Percentiles rank a stretch among this genome's conserved stretches.
phyloP scores from a whole-genome alignment of 2,113 vertebrate genomes.

The Centrocercus urophasianus region DNA sequence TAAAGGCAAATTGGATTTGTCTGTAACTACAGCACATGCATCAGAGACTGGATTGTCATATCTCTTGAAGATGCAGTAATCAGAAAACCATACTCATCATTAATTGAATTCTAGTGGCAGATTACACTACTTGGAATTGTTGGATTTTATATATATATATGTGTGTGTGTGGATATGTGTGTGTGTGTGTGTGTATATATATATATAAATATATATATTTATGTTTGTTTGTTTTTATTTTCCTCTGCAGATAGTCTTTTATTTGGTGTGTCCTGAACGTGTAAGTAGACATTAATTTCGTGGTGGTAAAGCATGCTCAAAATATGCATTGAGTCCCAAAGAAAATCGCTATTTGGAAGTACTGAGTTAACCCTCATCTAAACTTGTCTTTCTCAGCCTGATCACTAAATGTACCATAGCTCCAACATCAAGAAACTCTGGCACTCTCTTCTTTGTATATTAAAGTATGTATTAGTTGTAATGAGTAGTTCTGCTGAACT shows the following conservation, averaged over 20 bases:
- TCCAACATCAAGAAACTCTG: neutral
- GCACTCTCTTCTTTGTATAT: neutral
- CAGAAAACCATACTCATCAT: neutral
- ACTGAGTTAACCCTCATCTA: neutral
- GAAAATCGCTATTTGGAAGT: neutral
- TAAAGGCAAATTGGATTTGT: conserved; percentile 29
- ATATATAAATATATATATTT: neutral
- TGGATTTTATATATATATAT: neutral
- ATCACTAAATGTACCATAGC: neutral
- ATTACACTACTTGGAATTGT: neutral
- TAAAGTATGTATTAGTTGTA: neutral
- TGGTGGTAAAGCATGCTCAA: neutral
- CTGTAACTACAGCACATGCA: neutral
- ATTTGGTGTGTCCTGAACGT: neutral
- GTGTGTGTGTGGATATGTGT: too few relatives aligned
- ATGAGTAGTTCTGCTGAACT: neutral
- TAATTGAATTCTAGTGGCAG: neutral
- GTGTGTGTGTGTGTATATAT: too few relatives aligned
- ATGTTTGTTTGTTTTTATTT: too few relatives aligned
- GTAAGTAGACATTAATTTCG: neutral
- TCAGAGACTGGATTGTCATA: neutral
- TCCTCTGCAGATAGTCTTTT: neutral
- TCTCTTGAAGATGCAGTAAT: neutral
- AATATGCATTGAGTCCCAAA: fast-evolving
- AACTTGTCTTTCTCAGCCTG: neutral